A percentile compares a stretch with the other conserved stretches of the same genome.
Evolutionary conservation across 2,113 vertebrate species (phyloP).

Genomic region (Perognathus longimembris): DNA sequence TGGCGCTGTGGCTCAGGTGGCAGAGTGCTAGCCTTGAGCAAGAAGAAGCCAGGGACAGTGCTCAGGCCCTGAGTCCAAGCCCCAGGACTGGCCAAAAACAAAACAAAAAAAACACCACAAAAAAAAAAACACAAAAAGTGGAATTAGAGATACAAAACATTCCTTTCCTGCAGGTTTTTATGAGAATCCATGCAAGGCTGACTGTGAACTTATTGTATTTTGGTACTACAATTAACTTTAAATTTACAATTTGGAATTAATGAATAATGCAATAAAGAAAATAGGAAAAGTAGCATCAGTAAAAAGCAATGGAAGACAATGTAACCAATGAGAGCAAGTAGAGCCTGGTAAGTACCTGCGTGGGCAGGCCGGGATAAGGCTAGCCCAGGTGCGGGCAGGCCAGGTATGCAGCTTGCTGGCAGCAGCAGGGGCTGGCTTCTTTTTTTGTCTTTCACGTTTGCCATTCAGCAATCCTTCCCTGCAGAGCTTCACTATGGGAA

Average conservation of each 20-base stretch:
- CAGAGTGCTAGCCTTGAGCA: too few species aligned
- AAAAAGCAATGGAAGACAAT: background rate
- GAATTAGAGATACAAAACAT: background rate
- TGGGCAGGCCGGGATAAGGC: accelerated
- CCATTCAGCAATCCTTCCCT: background rate
- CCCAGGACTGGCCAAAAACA: background rate
- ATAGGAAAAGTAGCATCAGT: background rate
- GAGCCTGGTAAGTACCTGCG: too few species aligned
- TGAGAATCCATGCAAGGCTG: background rate
- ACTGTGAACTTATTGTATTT: background rate
- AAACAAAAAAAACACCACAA: too few species aligned
- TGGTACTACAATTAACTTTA: background rate
- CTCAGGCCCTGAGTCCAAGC: too few species aligned
- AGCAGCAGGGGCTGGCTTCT: background rate
- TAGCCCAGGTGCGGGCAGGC: too few species aligned
- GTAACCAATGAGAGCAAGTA: background rate
- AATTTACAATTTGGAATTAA: background rate
- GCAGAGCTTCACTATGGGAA: background rate
- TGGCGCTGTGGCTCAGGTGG: too few species aligned
- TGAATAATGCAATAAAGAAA: conserved; percentile 5
- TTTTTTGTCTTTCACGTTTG: background rate
- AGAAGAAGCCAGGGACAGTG: too few species aligned
- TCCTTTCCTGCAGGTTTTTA: background rate
- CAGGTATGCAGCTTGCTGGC: too few species aligned
- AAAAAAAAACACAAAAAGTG: background rate